Evolutionary conservation across 2,113 vertebrate species (phyloP).

Genomic region (Hyperopisus bebe): DNA sequence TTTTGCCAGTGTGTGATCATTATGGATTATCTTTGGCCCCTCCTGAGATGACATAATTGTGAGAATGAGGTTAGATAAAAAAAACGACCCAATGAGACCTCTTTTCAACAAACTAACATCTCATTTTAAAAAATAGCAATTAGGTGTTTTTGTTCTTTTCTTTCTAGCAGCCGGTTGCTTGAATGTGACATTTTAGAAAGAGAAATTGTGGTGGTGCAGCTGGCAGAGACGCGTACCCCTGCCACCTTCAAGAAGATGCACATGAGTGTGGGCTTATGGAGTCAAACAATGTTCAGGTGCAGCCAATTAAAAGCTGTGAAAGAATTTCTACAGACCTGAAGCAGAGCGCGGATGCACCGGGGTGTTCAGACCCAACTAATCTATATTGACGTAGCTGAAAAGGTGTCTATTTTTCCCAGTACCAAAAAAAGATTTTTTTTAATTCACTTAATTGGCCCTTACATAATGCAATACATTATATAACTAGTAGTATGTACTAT

Average conservation of each 20-base stretch:
- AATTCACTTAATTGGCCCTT: not conserved
- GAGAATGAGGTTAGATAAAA: not conserved
- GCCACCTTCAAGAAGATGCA: not conserved
- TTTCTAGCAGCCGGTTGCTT: not conserved
- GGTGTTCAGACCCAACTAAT: not conserved
- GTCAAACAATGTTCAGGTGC: constrained; percentile 4
- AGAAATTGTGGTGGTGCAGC: not conserved
- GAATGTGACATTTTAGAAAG: not conserved
- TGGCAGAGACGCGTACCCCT: not conserved
- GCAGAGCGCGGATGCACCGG: not conserved
- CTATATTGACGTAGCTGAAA: constrained; percentile 3
- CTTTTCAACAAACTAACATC: not conserved
- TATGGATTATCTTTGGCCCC: not conserved
- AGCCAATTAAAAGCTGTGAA: constrained; percentile 1
- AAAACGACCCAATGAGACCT: not conserved
- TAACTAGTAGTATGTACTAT: not conserved
- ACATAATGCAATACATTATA: not conserved
- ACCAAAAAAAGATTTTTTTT: not conserved
- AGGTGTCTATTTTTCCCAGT: not conserved
- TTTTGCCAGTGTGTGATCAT: constrained; percentile 4
- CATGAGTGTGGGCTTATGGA: not conserved
- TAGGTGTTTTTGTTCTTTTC: not conserved
- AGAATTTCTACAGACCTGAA: not conserved
- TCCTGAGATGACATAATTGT: not conserved
- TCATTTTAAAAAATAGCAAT: constrained; percentile 6